phyloP scores from a whole-genome alignment of 2,888 invertebrate species.

The Cylloceria caligata region DNA sequence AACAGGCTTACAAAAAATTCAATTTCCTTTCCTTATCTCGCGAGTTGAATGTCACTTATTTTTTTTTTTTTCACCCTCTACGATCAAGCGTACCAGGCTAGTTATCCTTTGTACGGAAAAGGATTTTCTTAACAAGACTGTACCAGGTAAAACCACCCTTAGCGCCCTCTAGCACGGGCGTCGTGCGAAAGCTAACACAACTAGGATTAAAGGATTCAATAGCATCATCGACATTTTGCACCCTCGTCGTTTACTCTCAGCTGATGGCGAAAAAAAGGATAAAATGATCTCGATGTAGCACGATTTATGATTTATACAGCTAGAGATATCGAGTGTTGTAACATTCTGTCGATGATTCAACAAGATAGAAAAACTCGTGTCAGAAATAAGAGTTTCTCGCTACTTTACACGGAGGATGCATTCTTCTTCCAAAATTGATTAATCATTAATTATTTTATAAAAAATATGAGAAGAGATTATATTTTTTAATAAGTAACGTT shows the following conservation, averaged over 20 bases:
- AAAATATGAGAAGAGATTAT: too few species aligned
- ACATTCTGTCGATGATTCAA: background rate
- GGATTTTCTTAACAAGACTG: conserved; percentile 15
- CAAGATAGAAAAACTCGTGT: background rate
- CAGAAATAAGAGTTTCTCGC: too few species aligned
- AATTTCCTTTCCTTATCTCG: conserved; percentile 24
- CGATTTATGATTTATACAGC: background rate
- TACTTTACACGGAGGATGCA: too few species aligned
- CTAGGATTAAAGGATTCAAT: conserved; percentile 33
- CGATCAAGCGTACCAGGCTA: background rate
- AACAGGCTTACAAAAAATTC: conserved; percentile 32
- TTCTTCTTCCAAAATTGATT: too few species aligned
- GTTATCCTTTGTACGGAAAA: conserved; percentile 6
- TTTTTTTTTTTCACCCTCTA: background rate
- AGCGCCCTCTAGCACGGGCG: background rate
- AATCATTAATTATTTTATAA: too few species aligned
- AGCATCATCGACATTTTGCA: conserved; percentile 32
- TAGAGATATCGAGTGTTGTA: background rate
- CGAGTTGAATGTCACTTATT: conserved; percentile 10
- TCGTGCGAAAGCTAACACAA: conserved; percentile 21
- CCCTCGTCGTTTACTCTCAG: conserved; percentile 1
- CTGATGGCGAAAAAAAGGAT: background rate
- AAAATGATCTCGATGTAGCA: background rate
- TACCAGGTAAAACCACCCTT: conserved; percentile 12
- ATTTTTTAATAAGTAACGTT: too few species aligned